phyloP scores from a whole-genome alignment of 2,888 invertebrate species.

The Miltochrista miniata region DNA sequence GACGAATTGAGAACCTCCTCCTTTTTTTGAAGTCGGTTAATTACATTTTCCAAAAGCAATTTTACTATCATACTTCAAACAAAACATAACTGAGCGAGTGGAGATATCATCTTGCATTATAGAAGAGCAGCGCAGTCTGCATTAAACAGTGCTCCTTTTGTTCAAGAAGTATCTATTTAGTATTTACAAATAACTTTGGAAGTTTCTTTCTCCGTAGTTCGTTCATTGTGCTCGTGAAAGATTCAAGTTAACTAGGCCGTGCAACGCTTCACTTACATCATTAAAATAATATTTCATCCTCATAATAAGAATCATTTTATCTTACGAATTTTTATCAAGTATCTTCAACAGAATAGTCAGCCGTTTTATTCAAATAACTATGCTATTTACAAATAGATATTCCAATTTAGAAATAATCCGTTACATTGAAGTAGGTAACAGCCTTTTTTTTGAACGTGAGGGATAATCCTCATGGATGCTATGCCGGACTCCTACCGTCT shows the following conservation, averaged over 20 bases:
- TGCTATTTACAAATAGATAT: conserved; percentile 2
- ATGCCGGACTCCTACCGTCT: too few species aligned
- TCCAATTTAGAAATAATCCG: too few species aligned
- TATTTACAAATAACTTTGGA: conserved; percentile 52
- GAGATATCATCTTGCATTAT: conserved; percentile 40
- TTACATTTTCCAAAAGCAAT: conserved; percentile 28
- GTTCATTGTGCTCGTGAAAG: conserved; percentile 44
- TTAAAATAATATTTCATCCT: conserved; percentile 7
- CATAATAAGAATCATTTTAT: conserved; percentile 1
- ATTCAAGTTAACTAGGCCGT: conserved; percentile 33
- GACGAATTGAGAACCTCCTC: too few species aligned
- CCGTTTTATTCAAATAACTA: not conserved
- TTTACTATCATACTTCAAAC: conserved; percentile 20
- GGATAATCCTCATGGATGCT: too few species aligned
- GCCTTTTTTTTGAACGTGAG: too few species aligned
- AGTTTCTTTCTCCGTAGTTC: conserved; percentile 45
- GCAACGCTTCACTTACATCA: conserved; percentile 10
- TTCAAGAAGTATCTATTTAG: conserved; percentile 45
- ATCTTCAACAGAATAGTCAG: conserved; percentile 12
- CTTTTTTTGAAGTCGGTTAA: too few species aligned
- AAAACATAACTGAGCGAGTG: conserved; percentile 17
- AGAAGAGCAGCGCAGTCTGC: conserved; percentile 39
- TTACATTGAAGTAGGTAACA: too few species aligned
- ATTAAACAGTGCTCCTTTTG: conserved; percentile 51
- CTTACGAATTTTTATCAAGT: not conserved